These are phyloP conservation scores for Ibycter americanus DNA, from an alignment of 2,797 vertebrate genomes.

Conservation along the genomic window DNA sequence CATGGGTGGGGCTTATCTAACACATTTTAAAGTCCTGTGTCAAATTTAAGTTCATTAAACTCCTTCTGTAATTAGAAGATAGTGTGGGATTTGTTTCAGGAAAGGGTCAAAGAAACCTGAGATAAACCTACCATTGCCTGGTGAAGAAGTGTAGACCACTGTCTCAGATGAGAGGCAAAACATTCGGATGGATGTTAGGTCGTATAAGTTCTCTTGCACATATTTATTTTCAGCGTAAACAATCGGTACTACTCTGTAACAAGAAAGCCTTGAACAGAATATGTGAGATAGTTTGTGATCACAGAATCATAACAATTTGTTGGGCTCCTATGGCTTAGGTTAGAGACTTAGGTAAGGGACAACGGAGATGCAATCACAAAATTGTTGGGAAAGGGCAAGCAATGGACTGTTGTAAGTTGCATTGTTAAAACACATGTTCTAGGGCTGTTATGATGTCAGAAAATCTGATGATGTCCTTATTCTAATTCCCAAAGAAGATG, in stretches of 20 bases:
- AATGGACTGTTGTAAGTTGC: not conserved
- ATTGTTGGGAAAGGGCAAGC: not conserved
- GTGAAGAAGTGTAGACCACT: not conserved
- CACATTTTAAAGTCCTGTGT: not conserved
- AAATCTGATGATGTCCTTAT: not conserved
- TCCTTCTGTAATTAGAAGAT: not conserved
- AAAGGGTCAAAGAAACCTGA: not conserved
- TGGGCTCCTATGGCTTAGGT: not conserved
- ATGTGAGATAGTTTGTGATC: not conserved
- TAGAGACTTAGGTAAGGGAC: fast-evolving
- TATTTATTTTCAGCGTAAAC: not conserved
- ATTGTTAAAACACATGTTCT: not conserved
- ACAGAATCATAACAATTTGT: not conserved
- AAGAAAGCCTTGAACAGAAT: not conserved
- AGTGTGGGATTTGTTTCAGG: not conserved
- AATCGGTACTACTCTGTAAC: not conserved
- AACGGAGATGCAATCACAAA: not conserved
- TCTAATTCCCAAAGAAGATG: not conserved
- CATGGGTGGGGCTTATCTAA: not conserved
- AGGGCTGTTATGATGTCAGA: not conserved
- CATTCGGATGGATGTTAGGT: not conserved
- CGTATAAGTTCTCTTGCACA: not conserved
- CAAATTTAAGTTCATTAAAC: not conserved
- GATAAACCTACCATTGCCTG: not conserved
- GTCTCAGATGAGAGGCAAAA: not conserved